phyloP scores from a whole-genome alignment of 2,797 vertebrate species.

The Chiroxiphia lanceolata region DNA sequence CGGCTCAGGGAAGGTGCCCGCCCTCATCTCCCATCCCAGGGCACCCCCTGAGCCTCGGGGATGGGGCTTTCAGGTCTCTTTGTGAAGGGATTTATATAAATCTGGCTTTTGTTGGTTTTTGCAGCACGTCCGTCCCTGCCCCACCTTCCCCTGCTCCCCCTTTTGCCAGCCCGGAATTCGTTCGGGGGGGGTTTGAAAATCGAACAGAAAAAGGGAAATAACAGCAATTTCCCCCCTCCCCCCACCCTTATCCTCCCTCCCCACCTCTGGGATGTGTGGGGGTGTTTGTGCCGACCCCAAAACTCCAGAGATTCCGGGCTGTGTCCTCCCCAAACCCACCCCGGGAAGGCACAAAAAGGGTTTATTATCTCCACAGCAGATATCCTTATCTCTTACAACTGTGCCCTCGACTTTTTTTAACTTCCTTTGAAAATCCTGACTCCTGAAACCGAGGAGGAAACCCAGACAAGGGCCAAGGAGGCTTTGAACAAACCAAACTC shows the following conservation, averaged over 20 bases:
- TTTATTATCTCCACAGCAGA: neutral
- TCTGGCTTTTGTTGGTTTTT: conserved; percentile 26
- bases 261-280: accelerated
- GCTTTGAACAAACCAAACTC: neutral
- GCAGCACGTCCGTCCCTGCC: neutral
- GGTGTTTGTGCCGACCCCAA: neutral
- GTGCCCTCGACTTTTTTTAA: neutral
- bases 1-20: conserved; percentile 36
- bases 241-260: neutral
- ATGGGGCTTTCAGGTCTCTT: conserved; percentile 6
- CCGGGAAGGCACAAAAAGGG: neutral
- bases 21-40: conserved; percentile 6
- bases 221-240: neutral
- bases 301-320: neutral
- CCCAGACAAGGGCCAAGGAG: neutral
- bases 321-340: neutral
- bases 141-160: neutral
- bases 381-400: neutral
- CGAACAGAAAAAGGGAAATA: neutral
- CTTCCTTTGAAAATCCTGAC: neutral
- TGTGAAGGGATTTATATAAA: conserved; percentile 41
- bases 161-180: neutral
- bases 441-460: neutral
- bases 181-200: neutral
- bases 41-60: neutral